Evolutionary conservation across 2,888 invertebrate species (phyloP).

Genomic region (Drosophila recens): DNA sequence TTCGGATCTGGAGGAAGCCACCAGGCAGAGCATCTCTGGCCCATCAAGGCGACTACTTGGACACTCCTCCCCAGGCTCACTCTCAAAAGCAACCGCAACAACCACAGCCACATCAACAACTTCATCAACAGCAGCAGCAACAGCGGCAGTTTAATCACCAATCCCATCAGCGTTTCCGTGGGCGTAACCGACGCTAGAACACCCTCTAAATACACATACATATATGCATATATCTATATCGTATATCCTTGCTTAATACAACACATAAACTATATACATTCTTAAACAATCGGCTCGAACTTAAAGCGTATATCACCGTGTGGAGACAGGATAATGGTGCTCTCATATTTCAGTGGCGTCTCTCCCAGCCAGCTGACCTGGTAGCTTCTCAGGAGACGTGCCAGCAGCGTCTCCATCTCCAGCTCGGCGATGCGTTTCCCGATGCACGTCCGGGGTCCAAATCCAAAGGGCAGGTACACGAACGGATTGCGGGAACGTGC

Average conservation of each 20-base stretch:
- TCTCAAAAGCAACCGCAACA: constrained; percentile 36
- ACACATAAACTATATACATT: constrained; percentile 10
- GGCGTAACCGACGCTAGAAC: constrained; percentile 72
- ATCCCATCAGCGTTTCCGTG: constrained; percentile 68
- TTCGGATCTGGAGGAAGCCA: constrained; percentile 30
- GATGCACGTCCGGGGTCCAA: constrained; percentile 89
- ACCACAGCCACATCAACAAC: constrained; percentile 38
- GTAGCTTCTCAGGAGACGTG: constrained; percentile 84
- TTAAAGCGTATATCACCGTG: constrained; percentile 83
- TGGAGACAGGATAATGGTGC: constrained; percentile 82
- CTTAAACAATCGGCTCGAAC: constrained; percentile 68
- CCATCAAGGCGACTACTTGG: constrained; percentile 11
- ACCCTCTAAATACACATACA: neutral
- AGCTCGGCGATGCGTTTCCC: constrained; percentile 91
- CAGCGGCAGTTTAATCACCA: constrained; percentile 58
- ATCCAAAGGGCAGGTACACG: constrained; percentile 88
- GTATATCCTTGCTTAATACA: constrained; percentile 10
- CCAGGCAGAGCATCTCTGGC: constrained; percentile 25
- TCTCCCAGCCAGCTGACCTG: constrained; percentile 71
- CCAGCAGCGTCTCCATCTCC: constrained; percentile 88
- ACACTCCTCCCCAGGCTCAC: constrained; percentile 25
- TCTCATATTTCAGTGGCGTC: constrained; percentile 73
- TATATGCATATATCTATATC: neutral
- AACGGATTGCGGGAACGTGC: constrained; percentile 76
- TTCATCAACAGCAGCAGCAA: constrained; percentile 34